These are phyloP conservation scores for Pantherophis guttatus DNA, from an alignment of 2,113 vertebrate species.

Conservation along the genomic window DNA sequence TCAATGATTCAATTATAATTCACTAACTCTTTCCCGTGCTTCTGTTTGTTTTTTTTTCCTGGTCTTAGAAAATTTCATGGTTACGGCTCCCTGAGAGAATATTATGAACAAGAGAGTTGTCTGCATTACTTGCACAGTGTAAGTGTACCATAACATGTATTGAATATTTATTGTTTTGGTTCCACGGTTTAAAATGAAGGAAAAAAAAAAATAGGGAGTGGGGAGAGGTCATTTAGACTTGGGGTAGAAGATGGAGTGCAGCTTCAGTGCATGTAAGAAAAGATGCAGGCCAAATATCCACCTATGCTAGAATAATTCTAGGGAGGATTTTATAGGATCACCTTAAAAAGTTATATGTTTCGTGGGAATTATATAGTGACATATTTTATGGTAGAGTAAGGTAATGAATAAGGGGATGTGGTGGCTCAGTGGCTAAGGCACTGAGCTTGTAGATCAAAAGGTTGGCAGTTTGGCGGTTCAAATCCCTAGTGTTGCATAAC, in stretches of 20 bases:
- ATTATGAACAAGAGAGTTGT: slow-evolving; percentile 97
- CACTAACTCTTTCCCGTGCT: background rate
- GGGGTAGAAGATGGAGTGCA: background rate
- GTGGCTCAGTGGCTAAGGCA: no score
- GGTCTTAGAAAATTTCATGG: slow-evolving; percentile 90
- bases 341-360: background rate
- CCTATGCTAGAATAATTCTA: background rate
- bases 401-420: background rate
- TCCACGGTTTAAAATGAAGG: background rate
- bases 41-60: background rate
- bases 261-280: background rate
- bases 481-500: no score
- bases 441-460: no score
- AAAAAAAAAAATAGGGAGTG: background rate
- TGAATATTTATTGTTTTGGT: background rate
- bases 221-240: background rate
- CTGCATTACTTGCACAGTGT: slow-evolving; percentile 93
- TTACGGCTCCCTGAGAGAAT: slow-evolving; percentile 91
- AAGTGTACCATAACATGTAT: slow-evolving; percentile 51
- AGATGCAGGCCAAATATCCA: no score
- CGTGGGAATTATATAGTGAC: background rate
- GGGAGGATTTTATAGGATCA: background rate
- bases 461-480: no score
- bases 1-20: fast-evolving
- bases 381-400: background rate